Evolutionary conservation across 2,888 invertebrate species (phyloP).

Genomic region (Drosophila formosana): DNA sequence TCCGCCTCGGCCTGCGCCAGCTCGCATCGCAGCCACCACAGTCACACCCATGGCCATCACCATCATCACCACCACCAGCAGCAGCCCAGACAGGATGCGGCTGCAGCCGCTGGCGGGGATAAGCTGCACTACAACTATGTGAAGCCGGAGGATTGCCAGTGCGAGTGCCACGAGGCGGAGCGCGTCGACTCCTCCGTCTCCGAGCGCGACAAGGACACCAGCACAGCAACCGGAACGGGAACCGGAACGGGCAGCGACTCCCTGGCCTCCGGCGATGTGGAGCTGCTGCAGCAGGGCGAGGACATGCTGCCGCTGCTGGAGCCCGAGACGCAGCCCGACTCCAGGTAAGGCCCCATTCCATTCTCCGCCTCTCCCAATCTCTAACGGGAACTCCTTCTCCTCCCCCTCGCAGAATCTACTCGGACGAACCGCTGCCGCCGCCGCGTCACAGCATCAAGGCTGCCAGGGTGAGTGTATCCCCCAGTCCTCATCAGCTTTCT

Average conservation of each 20-base stretch:
- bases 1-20: constrained; percentile 33
- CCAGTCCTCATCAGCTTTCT: no score
- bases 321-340: constrained; percentile 81
- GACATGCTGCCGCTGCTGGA: constrained; percentile 86
- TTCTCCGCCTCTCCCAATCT: background rate
- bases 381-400: background rate
- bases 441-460: constrained; percentile 57
- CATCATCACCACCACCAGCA: constrained; percentile 49
- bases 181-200: constrained; percentile 71
- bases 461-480: constrained; percentile 62
- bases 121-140: constrained; percentile 91
- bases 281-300: constrained; percentile 84
- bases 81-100: constrained; percentile 13
- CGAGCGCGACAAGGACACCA: constrained; percentile 46
- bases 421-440: constrained; percentile 79
- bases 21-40: constrained; percentile 34
- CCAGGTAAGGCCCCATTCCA: constrained; percentile 66
- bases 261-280: constrained; percentile 82
- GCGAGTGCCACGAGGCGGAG: constrained; percentile 92
- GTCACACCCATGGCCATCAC: constrained; percentile 26
- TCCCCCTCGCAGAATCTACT: constrained; percentile 82
- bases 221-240: constrained; percentile 59
- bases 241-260: constrained; percentile 72
- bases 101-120: constrained; percentile 38
- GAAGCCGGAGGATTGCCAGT: constrained; percentile 94